Evolutionary conservation across 2,113 vertebrate species (phyloP).

Genomic region (Argyrosomus japonicus): DNA sequence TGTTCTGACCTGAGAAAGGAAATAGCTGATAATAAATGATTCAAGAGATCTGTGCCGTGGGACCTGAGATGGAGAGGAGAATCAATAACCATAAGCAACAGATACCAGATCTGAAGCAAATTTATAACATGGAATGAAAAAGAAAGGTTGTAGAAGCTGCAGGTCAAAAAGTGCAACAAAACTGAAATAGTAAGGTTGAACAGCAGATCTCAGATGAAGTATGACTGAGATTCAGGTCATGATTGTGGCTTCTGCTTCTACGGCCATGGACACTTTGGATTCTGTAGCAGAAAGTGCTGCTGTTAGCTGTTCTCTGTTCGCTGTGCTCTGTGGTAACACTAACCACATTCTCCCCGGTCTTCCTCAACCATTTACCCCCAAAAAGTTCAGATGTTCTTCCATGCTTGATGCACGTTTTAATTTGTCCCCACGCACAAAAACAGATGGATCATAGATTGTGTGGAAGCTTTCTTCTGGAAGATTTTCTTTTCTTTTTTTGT

Average conservation of each 20-base stretch:
- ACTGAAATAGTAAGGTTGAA: not conserved
- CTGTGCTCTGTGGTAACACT: not conserved
- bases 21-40: slow-evolving; percentile 55
- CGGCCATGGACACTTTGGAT: not conserved
- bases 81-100: slow-evolving; percentile 46
- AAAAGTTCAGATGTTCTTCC: not conserved
- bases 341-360: too few relatives aligned
- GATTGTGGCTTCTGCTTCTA: not conserved
- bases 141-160: not conserved
- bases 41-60: slow-evolving; percentile 37
- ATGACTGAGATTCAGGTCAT: not conserved
- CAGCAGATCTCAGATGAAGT: not conserved
- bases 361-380: not conserved
- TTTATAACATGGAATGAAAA: not conserved
- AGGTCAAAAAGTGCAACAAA: slow-evolving; percentile 5
- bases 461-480: not conserved
- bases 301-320: not conserved
- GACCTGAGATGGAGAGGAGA: slow-evolving; percentile 7
- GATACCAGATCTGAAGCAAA: slow-evolving; percentile 2
- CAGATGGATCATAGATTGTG: not conserved
- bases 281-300: not conserved
- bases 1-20: slow-evolving; percentile 18
- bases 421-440: slow-evolving; percentile 10
- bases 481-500: not conserved
- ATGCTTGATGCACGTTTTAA: slow-evolving; percentile 4